Base-by-base conservation (phyloP, 1,140 invertebrate genomes). In the Apis laboriosa region DNA sequence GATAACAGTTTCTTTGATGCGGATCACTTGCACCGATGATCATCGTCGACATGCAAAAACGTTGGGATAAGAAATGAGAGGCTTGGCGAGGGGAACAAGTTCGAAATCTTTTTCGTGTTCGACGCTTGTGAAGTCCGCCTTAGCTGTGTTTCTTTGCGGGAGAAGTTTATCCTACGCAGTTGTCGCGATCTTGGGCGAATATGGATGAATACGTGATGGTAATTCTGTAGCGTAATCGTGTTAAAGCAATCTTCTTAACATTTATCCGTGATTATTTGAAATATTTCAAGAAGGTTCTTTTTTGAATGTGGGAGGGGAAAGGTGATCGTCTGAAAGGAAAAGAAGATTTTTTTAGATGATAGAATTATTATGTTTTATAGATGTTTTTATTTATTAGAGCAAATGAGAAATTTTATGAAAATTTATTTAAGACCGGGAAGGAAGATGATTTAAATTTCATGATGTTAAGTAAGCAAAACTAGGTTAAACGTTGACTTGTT, bases 1-100 rank as follows among this genome's bases (percentile, higher is more conserved):
- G 82, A 83, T 83, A 83, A 83, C 82, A 73, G 68, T 82, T 68
- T 68, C 80, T 68, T 19, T 43, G 56, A 15, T n/a, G 73, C 63
- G 80, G 53, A 77, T 43, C 55, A 58, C 64, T 68, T 82, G 9
- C 53, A 11, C 43, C 51, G n/a, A 61, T 12, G 63, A 17, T 75
- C 79, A 49, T n/a, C 68, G 58, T 67, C 51, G 43, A 75, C 34
- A n/a, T 21, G 73, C 55, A 64, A 81, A 75, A 76, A 76, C 19
- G n/a, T 9, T 9, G 28, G 49, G 43, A 51, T 56, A 19, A 34
- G 43, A 56, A 61, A 24, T 1, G n/a, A 11, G 28, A 64, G 7
- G 9, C 28, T 21, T 1, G 51, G 49, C 19, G 19, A 17, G 12
- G 51, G 13, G 63, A 43, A 77, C 64, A 34, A 82, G 56, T 28